These are phyloP conservation scores for Liparis tanakae DNA, from an alignment of 2,797 vertebrate genomes.

Conservation along the genomic window DNA sequence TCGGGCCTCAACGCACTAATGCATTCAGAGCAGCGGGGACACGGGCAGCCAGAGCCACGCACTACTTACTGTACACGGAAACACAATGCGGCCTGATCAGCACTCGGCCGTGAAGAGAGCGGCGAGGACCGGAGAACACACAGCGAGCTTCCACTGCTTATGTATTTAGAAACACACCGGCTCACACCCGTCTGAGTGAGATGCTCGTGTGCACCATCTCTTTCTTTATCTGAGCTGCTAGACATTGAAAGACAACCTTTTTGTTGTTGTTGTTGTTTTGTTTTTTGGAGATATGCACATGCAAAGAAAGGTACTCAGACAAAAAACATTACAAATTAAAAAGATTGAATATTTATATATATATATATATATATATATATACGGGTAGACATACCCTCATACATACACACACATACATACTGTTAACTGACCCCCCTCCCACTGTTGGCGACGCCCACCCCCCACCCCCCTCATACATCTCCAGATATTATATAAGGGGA, in stretches of 20 bases:
- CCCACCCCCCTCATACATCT: too few species aligned
- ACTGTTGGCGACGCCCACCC: too few species aligned
- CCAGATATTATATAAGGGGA: too few species aligned
- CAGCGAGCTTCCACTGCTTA: neutral
- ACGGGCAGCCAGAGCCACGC: neutral
- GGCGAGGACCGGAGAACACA: neutral
- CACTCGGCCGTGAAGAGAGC: neutral
- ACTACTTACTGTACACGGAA: neutral
- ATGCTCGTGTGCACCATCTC: neutral
- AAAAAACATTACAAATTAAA: too few species aligned
- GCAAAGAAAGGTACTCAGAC: too few species aligned
- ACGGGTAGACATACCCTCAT: too few species aligned
- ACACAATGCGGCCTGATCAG: neutral
- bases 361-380: too few species aligned
- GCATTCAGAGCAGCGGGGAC: conserved; percentile 27
- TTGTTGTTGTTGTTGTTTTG: neutral
- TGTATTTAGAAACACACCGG: neutral
- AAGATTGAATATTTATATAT: too few species aligned
- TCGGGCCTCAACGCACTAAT: conserved; percentile 29
- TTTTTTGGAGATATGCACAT: too few species aligned
- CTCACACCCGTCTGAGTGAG: neutral
- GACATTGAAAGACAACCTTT: neutral
- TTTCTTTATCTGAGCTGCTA: neutral
- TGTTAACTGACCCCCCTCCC: too few species aligned
- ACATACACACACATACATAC: too few species aligned